A percentile compares a stretch with the other conserved stretches of the same genome.
Conservation (phyloP, 2,888 invertebrate genomes). For the Drosophila buzzatii region DNA sequence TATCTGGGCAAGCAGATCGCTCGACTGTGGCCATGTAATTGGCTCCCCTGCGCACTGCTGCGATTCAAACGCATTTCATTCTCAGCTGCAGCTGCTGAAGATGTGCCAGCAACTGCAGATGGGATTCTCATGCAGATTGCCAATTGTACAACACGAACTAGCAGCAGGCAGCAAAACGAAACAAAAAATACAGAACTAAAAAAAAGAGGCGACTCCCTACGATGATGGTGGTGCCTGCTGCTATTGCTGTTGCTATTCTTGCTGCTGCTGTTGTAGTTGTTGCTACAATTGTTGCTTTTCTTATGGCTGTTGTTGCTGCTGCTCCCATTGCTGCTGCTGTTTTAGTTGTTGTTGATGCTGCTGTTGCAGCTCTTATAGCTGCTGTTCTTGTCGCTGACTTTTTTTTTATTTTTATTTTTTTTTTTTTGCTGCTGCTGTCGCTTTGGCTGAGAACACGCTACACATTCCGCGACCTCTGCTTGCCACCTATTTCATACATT, state of each 20-base stretch:
- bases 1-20: slow-evolving; percentile 52
- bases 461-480: slow-evolving; percentile 69
- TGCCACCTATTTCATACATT: slow-evolving; percentile 77
- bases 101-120: slow-evolving; percentile 13
- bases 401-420: slow-evolving; percentile 3
- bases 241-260: background rate
- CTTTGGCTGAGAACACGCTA: slow-evolving; percentile 55
- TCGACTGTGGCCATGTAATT: slow-evolving; percentile 61
- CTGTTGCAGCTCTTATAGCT: background rate
- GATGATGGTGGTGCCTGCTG: slow-evolving; percentile 41
- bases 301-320: background rate
- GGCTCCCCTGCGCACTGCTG: slow-evolving; percentile 36
- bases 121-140: slow-evolving; percentile 62
- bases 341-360: background rate
- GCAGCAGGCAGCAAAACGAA: slow-evolving; percentile 13
- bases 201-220: slow-evolving; percentile 42
- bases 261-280: slow-evolving; percentile 18
- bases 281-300: background rate
- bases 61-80: slow-evolving; percentile 56
- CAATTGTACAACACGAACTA: slow-evolving; percentile 64
- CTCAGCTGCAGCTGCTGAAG: slow-evolving; percentile 23
- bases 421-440: slow-evolving; percentile 40
- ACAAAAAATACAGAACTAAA: slow-evolving; percentile 6
- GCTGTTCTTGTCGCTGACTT: slow-evolving; percentile 7
- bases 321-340: background rate